Percentiles rank a stretch among this genome's conserved stretches.
Conservation (phyloP, 2,113 vertebrate species). For the Mus spicilegus region DNA sequence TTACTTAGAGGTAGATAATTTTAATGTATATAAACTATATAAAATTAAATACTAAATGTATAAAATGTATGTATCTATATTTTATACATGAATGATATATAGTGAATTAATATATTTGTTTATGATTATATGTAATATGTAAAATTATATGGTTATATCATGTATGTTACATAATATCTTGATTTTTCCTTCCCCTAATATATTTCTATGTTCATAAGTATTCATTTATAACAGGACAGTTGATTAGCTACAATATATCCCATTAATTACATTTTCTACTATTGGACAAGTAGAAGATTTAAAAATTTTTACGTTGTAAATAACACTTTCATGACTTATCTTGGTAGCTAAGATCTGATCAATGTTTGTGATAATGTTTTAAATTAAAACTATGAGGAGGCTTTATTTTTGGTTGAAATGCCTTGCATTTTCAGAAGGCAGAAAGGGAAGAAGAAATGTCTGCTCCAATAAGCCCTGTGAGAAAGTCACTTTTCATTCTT, state of each 20-base stretch:
- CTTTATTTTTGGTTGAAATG: neutral
- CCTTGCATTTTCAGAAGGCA: neutral
- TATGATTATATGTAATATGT: neutral
- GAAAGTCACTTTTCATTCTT: neutral
- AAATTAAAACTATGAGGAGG: neutral
- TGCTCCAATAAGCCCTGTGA: rapidly evolving
- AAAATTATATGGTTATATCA: neutral
- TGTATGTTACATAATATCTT: neutral
- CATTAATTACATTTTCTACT: neutral
- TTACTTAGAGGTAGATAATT: neutral
- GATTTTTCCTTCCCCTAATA: neutral
- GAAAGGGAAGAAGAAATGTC: neutral
- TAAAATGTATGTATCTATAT: neutral
- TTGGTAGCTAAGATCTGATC: neutral
- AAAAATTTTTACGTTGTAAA: neutral
- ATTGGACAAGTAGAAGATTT: constrained; percentile 7
- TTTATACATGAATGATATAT: neutral
- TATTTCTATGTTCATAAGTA: constrained; percentile 41
- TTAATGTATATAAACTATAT: neutral
- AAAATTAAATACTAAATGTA: neutral
- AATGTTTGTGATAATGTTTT: constrained; percentile 3
- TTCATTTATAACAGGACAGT: neutral
- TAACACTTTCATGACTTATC: neutral
- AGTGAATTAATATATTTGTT: neutral
- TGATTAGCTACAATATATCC: neutral